Conservation (phyloP, 2,113 vertebrate genomes). For the Equus quagga region DNA sequence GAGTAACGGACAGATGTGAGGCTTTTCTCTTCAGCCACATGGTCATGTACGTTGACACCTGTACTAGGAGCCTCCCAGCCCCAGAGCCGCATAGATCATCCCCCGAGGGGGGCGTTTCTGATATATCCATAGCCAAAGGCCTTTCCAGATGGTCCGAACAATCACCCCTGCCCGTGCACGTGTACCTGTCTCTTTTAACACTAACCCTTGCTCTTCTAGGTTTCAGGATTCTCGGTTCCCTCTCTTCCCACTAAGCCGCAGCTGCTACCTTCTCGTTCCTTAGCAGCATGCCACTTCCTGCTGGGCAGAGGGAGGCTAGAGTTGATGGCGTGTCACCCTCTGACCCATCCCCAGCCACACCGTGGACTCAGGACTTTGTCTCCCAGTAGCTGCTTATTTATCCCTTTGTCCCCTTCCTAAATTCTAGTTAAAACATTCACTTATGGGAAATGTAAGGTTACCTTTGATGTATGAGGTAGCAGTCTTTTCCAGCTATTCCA, state of each 20-base stretch:
- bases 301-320: constrained; percentile 45
- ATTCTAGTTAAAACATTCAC: constrained; percentile 49
- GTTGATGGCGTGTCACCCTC: background rate
- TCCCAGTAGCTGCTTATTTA: constrained; percentile 64
- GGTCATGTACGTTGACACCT: constrained; percentile 63
- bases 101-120: constrained; percentile 58
- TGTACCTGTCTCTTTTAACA: constrained; percentile 77
- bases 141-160: constrained; percentile 70
- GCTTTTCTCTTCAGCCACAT: constrained; percentile 66
- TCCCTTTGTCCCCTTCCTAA: constrained; percentile 29
- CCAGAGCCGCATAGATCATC: constrained; percentile 56
- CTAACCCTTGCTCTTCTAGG: constrained; percentile 74
- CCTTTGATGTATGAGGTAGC: constrained; percentile 65
- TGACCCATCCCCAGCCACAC: background rate
- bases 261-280: constrained; percentile 54
- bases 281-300: constrained; percentile 68
- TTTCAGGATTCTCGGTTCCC: constrained; percentile 65
- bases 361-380: constrained; percentile 68
- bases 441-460: constrained; percentile 13
- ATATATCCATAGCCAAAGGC: constrained; percentile 72
- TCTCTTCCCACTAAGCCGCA: constrained; percentile 73
- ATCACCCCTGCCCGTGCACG: constrained; percentile 49
- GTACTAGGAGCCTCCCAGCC: constrained; percentile 65
- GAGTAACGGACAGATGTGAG: constrained; percentile 84
- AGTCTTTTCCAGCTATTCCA: constrained; percentile 45